Evolutionary conservation across 2,888 invertebrate genomes (phyloP), one percentile per base, ranked within the genome.

Genomic region (Hesperia comma): DNA sequence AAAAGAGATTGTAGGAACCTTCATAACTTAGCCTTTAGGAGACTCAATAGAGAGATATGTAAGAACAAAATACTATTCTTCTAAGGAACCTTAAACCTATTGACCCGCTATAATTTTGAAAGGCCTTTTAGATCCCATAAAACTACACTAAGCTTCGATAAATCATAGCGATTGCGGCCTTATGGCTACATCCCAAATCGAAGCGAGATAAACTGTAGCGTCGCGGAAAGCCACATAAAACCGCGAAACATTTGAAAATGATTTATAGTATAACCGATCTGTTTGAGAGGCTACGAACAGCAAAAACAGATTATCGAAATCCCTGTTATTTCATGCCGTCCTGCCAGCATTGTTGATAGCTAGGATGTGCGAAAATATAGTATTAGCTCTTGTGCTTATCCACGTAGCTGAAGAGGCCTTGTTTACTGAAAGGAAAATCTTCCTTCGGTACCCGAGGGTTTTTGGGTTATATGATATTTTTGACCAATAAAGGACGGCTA

Each of bases 291-390:
- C 81, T 85, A 83, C 78, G 82, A 77, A 81, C 82, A 77, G 81
- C 83, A 87, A 88, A 87, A 90, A 89, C 87, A 89, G 87, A 88
- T 90, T 89, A 90, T 88, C 84, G 82, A 81, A 85, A 86, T 85
- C 83, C 87, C 80, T 80, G 85, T 84, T 85, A 84, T 84, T 81
- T 71, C 80, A 81, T 79, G 82, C 84, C 84, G 86, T 85, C 84
- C 82, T 10, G 12, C 2, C 4, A 12, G 12, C 19, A 3, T 19
- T 12, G 78, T 80, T 84, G 80, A 79, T 74, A 74, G 75, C 77
- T 67, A 67, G 68, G 75, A 80, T 71, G 71, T 79, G n/a, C 40
- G 51, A 66, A 66, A 33, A n/a, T 40, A 26, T 33, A 37, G 37
- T 37, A 10, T 12, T 12, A 10, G 3, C 3, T 37, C 12, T 8